phyloP scores from a whole-genome alignment of 2,888 invertebrate species.

The Schrankia costaestrigalis region DNA sequence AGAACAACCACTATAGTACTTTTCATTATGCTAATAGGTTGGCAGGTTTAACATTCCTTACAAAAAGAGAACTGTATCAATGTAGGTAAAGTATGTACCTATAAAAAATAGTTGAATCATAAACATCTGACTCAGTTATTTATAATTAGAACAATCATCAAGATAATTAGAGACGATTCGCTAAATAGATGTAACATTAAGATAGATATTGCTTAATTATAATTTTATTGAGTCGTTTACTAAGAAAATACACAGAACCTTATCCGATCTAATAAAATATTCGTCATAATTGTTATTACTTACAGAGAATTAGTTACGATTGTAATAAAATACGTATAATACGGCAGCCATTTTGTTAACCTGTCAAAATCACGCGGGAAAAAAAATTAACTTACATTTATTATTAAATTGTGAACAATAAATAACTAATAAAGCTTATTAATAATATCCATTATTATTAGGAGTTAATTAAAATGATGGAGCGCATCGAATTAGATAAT shows the following conservation, averaged over 20 bases:
- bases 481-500: slow-evolving; percentile 67
- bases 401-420: slow-evolving; percentile 21
- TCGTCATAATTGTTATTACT: slow-evolving; percentile 19
- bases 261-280: slow-evolving; percentile 14
- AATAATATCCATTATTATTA: slow-evolving; percentile 31
- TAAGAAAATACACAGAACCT: slow-evolving; percentile 5
- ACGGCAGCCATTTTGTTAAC: too few species aligned
- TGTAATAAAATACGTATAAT: too few species aligned
- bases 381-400: slow-evolving; percentile 12
- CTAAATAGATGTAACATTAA: slow-evolving; percentile 6
- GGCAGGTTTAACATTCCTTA: too few species aligned
- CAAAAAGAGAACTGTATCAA: too few species aligned
- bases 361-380: slow-evolving; percentile 4
- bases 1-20: too few species aligned
- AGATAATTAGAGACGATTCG: background rate
- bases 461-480: slow-evolving; percentile 67
- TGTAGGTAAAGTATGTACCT: too few species aligned
- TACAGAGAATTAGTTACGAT: slow-evolving; percentile 13
- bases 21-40: too few species aligned
- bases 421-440: slow-evolving; percentile 22
- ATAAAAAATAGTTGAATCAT: too few species aligned
- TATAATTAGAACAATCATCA: background rate
- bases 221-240: slow-evolving; percentile 11
- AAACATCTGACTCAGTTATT: too few species aligned
- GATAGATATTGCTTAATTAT: slow-evolving; percentile 7